Percentiles rank a stretch among this genome's conserved stretches.
Conservation (phyloP, 92 coral and sea anemone genomes). For the Porites lobata region DNA sequence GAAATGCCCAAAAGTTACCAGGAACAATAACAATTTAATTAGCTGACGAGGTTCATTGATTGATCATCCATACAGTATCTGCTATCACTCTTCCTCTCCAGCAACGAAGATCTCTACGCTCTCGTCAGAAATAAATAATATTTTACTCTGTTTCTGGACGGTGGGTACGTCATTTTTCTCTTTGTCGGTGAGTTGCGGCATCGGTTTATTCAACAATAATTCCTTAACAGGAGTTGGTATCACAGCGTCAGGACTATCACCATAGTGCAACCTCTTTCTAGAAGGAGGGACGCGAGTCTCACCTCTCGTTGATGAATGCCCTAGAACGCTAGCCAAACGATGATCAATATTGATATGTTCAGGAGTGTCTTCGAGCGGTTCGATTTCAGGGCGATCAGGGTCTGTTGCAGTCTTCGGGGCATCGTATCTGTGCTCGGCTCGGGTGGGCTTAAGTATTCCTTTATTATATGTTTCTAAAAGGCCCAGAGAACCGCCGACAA, state of each 20-base stretch:
- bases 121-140: constrained; percentile 2
- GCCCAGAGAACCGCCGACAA: constrained; percentile 43
- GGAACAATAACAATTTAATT: constrained; percentile 35
- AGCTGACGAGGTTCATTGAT: constrained; percentile 21
- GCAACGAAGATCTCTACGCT: background rate
- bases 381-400: constrained; percentile 21
- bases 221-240: constrained; percentile 23
- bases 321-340: constrained; percentile 16
- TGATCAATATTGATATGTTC: constrained; percentile 17
- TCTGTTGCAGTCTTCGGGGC: constrained; percentile 14
- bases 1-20: constrained; percentile 5
- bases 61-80: constrained; percentile 4
- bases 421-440: constrained; percentile 22
- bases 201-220: constrained; percentile 9
- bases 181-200: constrained; percentile 5
- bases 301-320: constrained; percentile 10
- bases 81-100: constrained; percentile 3
- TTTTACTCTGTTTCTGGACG: constrained; percentile 11
- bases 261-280: background rate
- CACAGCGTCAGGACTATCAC: background rate
- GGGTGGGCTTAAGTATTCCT: constrained; percentile 39
- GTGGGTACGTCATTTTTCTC: constrained; percentile 23
- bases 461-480: constrained; percentile 28
- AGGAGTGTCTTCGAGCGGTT: constrained; percentile 35
- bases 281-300: background rate